Evolutionary conservation across 2,113 vertebrate genomes (phyloP), one percentile per base, ranked within the genome.

Genomic region (Dasyurus viverrinus): DNA sequence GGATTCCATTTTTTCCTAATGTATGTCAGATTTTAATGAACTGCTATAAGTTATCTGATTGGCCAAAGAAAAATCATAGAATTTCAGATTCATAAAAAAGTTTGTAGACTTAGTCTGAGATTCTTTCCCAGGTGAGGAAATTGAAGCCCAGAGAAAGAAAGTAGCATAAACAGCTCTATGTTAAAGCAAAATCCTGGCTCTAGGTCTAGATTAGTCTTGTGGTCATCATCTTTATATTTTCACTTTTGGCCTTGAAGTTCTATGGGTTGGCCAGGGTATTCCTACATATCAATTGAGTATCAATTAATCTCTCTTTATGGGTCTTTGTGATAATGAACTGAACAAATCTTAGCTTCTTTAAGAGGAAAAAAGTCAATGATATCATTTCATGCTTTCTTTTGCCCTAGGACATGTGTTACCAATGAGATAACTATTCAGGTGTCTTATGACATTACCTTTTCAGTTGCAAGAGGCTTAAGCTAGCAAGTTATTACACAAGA

Each of bases 401-500:
- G 25, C 55, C 11, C 14, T 27, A 55, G 76, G 84, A 90, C 90
- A 84, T 42, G 91, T 94, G 94, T 27, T 76, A 95, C 46, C 48
- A 90, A 47, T 90, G 89, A 90, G 89, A 90, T 90, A 90, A 50
- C 47, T 90, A 48, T 90, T 90, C 89, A 90, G 89, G 89, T 90
- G 47, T 52, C 46, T 52, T 90, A 50, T 90, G 89, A 90, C 89
- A 48, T 25, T 90, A 90, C 25, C 47, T 90, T 50, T 90, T 90
- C 48, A 90, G 6, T 47, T 89, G 95, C 93, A 92, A 89, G 94
- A 94, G 95, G 91, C 42, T 84, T 19, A 42, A 84, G 68, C 68
- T 84, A 90, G 89, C 46, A 22, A 90, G 93, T 54, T 53, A 50
- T 97, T 97, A 89, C 53, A 93, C 54, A 92, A 57, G 92, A 90